Evolutionary conservation across 2,888 invertebrate species (phyloP).

Genomic region (Glomeris marginata): DNA sequence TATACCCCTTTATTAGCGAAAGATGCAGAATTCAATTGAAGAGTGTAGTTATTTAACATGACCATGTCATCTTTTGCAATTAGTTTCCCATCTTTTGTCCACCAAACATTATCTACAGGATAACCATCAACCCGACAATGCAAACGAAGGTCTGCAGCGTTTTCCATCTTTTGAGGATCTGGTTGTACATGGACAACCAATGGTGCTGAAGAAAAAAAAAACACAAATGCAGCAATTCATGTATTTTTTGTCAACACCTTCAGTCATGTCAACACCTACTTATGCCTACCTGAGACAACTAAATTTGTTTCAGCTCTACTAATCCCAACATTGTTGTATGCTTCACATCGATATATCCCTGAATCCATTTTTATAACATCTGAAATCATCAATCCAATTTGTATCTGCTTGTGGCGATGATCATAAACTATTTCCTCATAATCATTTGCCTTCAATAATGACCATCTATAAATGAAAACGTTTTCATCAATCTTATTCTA

Average conservation of each 20-base stretch:
- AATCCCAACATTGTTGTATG: constrained; percentile 5
- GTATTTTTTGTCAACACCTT: too few species aligned
- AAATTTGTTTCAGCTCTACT: constrained; percentile 6
- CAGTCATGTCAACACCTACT: too few species aligned
- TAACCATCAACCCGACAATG: constrained; percentile 3
- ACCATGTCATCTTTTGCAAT: not conserved
- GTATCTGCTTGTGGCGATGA: not conserved
- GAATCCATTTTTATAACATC: constrained; percentile 2
- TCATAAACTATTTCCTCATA: not conserved
- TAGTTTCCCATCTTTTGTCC: constrained; percentile 5
- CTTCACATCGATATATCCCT: constrained; percentile 6
- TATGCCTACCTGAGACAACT: constrained; percentile 4
- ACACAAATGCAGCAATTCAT: not conserved
- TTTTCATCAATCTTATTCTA: not conserved
- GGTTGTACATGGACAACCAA: constrained; percentile 1
- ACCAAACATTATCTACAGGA: not conserved
- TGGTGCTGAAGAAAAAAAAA: constrained; percentile 1
- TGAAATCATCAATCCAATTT: not conserved
- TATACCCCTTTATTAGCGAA: constrained; percentile 11
- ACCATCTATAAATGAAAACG: not conserved
- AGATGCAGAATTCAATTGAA: constrained; percentile 2
- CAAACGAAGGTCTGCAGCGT: not conserved
- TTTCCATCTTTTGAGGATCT: not conserved
- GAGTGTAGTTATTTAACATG: not conserved
- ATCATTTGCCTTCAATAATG: not conserved